Conservation (phyloP, 2,888 invertebrate species). For the Meliscaeva auricollis region DNA sequence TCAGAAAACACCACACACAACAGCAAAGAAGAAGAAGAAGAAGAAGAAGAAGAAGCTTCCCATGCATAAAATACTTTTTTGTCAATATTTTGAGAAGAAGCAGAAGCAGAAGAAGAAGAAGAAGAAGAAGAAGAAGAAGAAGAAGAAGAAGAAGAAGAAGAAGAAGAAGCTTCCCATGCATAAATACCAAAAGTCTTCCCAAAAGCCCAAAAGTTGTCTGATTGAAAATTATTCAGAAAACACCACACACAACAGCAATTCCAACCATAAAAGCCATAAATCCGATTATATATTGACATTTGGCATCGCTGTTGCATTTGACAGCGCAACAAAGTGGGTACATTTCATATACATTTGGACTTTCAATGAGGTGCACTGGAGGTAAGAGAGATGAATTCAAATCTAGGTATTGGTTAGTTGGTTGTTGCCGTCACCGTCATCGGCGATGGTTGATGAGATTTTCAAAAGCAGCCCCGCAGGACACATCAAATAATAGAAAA, state of each 20-base stretch:
- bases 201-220: no score
- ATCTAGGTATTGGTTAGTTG: not conserved
- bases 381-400: not conserved
- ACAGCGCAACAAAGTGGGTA: not conserved
- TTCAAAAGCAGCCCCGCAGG: conserved; percentile 72
- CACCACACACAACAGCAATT: no score
- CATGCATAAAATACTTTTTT: no score
- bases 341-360: not conserved
- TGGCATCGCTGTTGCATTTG: conserved; percentile 18
- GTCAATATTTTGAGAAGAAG: no score
- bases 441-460: conserved; percentile 61
- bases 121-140: no score
- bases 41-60: no score
- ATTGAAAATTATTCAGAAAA: not conserved
- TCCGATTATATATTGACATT: not conserved
- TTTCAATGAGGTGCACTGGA: not conserved
- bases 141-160: no score
- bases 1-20: no score
- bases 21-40: no score
- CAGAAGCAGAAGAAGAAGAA: no score
- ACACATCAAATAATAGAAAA: conserved; percentile 70
- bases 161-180: no score
- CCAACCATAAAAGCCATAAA: not conserved
- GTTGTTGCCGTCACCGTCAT: conserved; percentile 34
- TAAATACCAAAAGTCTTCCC: no score